Evolutionary conservation across 1,140 invertebrate genomes (phyloP).

Genomic region (Achroia grisella): DNA sequence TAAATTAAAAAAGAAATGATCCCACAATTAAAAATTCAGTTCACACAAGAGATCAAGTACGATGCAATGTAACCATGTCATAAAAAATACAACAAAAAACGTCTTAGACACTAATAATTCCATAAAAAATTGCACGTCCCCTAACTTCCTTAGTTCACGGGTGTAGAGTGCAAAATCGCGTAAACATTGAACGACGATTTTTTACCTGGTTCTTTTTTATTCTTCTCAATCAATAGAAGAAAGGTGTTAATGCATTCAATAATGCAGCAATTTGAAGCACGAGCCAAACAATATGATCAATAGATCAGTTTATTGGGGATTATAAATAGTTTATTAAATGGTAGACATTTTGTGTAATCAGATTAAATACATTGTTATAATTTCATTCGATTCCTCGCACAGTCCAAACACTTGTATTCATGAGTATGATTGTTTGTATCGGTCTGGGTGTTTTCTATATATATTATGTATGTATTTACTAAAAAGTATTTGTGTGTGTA

Average conservation of each 20-base stretch:
- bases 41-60: conserved; percentile 39
- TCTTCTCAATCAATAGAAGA: neutral
- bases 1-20: conserved; percentile 26
- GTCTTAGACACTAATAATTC: conserved; percentile 1
- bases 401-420: no score
- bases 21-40: conserved; percentile 29
- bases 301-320: neutral
- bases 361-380: no score
- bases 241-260: conserved; percentile 3
- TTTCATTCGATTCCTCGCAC: no score
- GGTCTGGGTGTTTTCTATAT: no score
- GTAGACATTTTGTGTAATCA: no score
- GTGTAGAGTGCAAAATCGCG: no score
- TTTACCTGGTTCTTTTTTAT: neutral
- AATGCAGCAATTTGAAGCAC: conserved; percentile 1
- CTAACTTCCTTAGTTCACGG: no score
- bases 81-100: conserved; percentile 11
- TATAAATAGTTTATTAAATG: neutral
- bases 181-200: neutral
- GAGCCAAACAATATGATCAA: neutral
- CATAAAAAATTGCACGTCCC: no score
- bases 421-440: no score
- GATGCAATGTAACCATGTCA: conserved; percentile 5
- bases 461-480: no score
- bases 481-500: no score